Evolutionary conservation across 2,113 vertebrate genomes (phyloP).

Genomic region (Erythrocercus mccallii): DNA sequence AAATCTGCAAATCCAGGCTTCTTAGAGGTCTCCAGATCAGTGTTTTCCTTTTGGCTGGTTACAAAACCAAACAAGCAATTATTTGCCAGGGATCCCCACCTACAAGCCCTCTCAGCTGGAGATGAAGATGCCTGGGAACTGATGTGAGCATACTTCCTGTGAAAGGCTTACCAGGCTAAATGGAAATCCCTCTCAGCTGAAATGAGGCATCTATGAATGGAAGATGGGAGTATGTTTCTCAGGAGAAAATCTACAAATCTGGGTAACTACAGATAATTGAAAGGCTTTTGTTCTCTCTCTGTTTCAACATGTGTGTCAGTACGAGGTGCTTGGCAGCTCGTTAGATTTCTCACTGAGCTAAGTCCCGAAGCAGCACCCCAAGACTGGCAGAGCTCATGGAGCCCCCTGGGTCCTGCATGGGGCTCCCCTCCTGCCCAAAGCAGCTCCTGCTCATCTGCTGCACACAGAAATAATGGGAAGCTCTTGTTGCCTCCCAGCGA

Average conservation of each 20-base stretch:
- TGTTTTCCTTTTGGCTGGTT: neutral
- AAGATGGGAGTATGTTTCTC: neutral
- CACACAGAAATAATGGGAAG: neutral
- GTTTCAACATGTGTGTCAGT: neutral
- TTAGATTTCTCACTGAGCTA: neutral
- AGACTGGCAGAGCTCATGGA: neutral
- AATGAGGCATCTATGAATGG: fast-evolving
- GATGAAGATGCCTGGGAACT: neutral
- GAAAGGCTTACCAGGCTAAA: neutral
- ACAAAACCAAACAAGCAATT: neutral
- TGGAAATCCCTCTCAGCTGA: neutral
- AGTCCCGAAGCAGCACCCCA: neutral
- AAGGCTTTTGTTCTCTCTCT: neutral
- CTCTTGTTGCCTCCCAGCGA: neutral
- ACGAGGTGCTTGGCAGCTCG: neutral
- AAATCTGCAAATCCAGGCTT: neutral
- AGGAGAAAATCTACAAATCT: neutral
- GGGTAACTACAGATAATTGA: neutral
- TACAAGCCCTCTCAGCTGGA: neutral
- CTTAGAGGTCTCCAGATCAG: neutral
- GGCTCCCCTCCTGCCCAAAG: neutral
- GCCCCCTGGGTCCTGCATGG: neutral
- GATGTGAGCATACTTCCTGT: neutral
- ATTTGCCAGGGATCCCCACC: neutral
- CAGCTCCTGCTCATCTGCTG: neutral